Evolutionary conservation across 2,113 vertebrate species (phyloP).

Genomic region (Amphiprion percula): DNA sequence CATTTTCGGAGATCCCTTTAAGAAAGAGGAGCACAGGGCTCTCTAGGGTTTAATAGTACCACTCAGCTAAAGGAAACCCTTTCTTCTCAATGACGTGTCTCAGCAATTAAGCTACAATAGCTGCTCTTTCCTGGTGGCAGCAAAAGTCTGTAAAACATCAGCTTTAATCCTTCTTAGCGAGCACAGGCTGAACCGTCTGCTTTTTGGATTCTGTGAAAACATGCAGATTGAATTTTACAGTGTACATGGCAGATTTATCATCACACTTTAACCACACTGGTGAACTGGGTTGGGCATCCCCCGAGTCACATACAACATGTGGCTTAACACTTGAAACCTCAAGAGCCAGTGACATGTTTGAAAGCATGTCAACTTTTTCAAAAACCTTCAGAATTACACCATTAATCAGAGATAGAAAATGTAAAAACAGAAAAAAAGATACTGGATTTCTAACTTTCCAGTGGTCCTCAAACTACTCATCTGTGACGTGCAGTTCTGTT

Average conservation of each 20-base stretch:
- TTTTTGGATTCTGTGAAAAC: constrained; percentile 22
- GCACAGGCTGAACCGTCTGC: constrained; percentile 25
- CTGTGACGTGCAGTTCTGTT: too few relatives aligned
- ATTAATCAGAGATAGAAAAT: too few relatives aligned
- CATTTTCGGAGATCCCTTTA: constrained; percentile 10
- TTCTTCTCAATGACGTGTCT: constrained; percentile 8
- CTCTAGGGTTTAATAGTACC: constrained; percentile 29
- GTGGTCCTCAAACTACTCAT: too few relatives aligned
- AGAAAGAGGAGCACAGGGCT: neutral
- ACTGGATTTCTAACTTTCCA: too few relatives aligned
- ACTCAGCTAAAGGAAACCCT: constrained; percentile 34
- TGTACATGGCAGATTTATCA: constrained; percentile 18
- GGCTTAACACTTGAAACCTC: neutral
- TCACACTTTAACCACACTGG: constrained; percentile 4
- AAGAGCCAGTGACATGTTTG: too few relatives aligned
- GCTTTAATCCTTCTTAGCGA: constrained; percentile 31
- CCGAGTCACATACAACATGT: neutral
- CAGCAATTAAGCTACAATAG: constrained; percentile 11
- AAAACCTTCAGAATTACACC: too few relatives aligned
- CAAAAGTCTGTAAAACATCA: constrained; percentile 11
- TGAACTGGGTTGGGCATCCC: neutral
- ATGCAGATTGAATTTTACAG: constrained; percentile 34
- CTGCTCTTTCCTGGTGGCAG: constrained; percentile 24
- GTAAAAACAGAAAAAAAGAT: too few relatives aligned
- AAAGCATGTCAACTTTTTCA: too few relatives aligned